Base-by-base conservation (phyloP, 2,888 invertebrate genomes). In the Agonopterix alstromeriana region DNA sequence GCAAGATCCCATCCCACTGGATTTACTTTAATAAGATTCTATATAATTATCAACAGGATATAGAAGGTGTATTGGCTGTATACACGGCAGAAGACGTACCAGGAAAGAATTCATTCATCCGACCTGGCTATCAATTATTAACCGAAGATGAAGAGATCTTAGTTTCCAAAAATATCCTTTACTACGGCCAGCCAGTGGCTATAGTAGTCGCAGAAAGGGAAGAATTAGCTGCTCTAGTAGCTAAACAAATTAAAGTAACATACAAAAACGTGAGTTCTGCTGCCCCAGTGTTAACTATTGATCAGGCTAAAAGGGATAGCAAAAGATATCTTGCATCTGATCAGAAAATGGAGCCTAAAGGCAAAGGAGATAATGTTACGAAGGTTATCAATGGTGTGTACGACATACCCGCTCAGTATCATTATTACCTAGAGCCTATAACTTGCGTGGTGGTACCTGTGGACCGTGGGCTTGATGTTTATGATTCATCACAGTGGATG, bases 341-440 rank as follows among this genome's bases (percentile, higher is more conserved):
- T 0, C 42, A 51, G 0, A 57, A 58, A 3, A 77, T 84, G 8
- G 58, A 64, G 10, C 81, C 84, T 0, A 73, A 57, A 48, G 67
- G 67, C 0, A 77, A 55, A 64, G 88, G 88, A 0, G 56, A 48
- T n/a, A 60, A 86, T 58, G 69, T 82, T 0, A 71, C 50, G 46
- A 80, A 77, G 55, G 77, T 88, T 0, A 74, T 92, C 10, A 90
- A 88, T 53, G 95, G 94, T 0, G 79, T 81, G 1, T 87, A 91
- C 53, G 85, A 90, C 52, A 73, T 91, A 51, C 92, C 91, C 10
- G 73, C 90, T 0, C 95, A 95, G 66, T 95, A 94, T 67, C 95
- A 95, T 72, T 94, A 92, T 59, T 92, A 92, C 42, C 89, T 95
- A 91, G 95, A 95, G 67, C 91, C 93, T 0, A 90, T 94, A 9